Conservation (phyloP, 1,140 invertebrate genomes). For the Lepidurus packardi region DNA sequence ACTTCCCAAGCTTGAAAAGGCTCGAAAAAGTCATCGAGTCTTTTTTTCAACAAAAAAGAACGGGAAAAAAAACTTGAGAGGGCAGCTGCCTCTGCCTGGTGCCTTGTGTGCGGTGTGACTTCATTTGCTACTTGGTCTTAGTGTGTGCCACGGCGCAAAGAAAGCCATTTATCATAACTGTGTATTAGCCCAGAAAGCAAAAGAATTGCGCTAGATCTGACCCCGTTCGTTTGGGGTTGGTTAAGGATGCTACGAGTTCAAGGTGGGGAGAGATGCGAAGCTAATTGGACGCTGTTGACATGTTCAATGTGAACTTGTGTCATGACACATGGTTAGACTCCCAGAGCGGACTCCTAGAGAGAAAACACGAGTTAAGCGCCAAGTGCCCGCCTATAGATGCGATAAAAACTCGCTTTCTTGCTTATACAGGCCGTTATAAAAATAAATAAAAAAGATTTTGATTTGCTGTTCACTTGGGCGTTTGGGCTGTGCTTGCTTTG, state of each 20-base stretch:
- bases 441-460: too few relatives aligned
- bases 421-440: too few relatives aligned
- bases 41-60: neutral
- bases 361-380: neutral
- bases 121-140: too few relatives aligned
- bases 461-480: too few relatives aligned
- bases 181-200: neutral
- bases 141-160: neutral
- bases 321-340: neutral
- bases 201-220: neutral
- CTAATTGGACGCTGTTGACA: slow-evolving; percentile 21
- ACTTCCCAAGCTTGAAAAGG: too few relatives aligned
- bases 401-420: too few relatives aligned
- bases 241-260: neutral
- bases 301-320: slow-evolving; percentile 11
- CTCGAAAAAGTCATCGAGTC: neutral
- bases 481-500: neutral
- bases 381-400: neutral
- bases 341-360: neutral
- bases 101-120: too few relatives aligned
- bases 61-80: neutral
- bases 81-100: neutral
- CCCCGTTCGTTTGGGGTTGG: neutral
- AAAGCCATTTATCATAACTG: neutral
- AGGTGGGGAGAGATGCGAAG: slow-evolving; percentile 9